Percentiles rank a stretch among this genome's conserved stretches.
Conservation (phyloP, 2,888 invertebrate genomes). For the Polia nebulosa region DNA sequence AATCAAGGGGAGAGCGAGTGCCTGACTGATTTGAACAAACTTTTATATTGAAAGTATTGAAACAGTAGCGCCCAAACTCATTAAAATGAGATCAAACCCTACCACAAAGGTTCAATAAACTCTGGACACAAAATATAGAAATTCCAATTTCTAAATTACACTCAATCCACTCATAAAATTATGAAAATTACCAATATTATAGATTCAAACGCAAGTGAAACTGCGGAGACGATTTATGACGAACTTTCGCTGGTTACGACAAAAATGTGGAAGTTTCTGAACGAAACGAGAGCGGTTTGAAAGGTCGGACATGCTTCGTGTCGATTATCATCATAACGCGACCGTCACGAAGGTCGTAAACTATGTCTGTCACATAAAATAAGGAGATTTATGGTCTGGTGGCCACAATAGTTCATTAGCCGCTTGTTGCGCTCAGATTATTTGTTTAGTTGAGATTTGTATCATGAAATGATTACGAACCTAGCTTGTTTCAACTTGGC, state of each 20-base stretch:
- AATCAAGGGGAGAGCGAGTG: no score
- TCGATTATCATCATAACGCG: slow-evolving; percentile 51
- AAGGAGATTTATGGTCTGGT: slow-evolving; percentile 40
- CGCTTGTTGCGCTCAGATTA: slow-evolving; percentile 43
- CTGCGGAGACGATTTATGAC: slow-evolving; percentile 34
- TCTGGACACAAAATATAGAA: not conserved
- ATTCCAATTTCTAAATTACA: slow-evolving; percentile 22
- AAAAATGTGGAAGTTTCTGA: slow-evolving; percentile 42
- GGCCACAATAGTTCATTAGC: slow-evolving; percentile 56
- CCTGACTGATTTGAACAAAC: not conserved
- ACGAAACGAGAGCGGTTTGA: slow-evolving; percentile 55
- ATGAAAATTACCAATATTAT: slow-evolving; percentile 29
- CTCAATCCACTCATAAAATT: slow-evolving; percentile 17
- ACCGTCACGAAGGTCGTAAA: slow-evolving; percentile 58
- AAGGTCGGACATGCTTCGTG: slow-evolving; percentile 47
- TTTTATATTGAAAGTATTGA: not conserved
- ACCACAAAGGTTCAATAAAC: slow-evolving; percentile 19
- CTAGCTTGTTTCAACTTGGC: not conserved
- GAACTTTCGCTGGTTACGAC: slow-evolving; percentile 54
- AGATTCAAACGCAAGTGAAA: slow-evolving; percentile 31
- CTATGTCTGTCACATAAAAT: slow-evolving; percentile 50
- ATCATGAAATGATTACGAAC: not conserved
- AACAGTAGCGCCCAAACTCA: not conserved
- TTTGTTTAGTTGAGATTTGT: slow-evolving; percentile 31
- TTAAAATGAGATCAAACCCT: not conserved